phyloP scores from a whole-genome alignment of 2,888 invertebrate genomes.

The Anodontia alba region DNA sequence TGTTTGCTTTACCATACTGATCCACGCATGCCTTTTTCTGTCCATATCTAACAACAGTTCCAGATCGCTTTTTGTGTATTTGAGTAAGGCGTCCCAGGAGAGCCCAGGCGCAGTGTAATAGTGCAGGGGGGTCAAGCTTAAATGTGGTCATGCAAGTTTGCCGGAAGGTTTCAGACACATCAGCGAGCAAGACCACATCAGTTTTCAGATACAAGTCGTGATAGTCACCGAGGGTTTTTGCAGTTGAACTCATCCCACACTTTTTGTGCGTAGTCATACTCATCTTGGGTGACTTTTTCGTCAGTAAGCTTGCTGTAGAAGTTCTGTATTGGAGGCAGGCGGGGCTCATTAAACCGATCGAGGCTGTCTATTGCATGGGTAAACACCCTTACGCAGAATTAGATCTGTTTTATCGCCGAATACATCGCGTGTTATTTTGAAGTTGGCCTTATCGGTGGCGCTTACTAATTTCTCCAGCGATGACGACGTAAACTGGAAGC shows the following conservation, averaged over 20 bases:
- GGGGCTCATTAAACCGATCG: background rate
- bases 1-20: constrained; percentile 71
- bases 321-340: background rate
- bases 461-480: constrained; percentile 23
- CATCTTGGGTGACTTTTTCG: background rate
- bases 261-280: background rate
- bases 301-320: background rate
- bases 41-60: constrained; percentile 72
- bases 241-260: constrained; percentile 61
- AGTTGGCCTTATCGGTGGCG: background rate
- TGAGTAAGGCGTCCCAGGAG: constrained; percentile 46
- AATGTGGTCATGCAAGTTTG: constrained; percentile 63
- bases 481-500: constrained; percentile 35
- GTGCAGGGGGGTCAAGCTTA: constrained; percentile 70
- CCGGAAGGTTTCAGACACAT: constrained; percentile 80
- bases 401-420: too few species aligned
- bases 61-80: constrained; percentile 68
- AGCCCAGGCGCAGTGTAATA: constrained; percentile 78
- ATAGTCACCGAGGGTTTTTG: constrained; percentile 62
- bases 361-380: background rate
- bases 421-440: background rate
- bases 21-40: constrained; percentile 61
- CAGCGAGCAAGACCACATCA: constrained; percentile 72
- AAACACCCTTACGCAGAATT: constrained; percentile 4
- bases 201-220: constrained; percentile 60